These are phyloP conservation scores for Carassius auratus DNA, from an alignment of 2,113 vertebrate species.

Conservation along the genomic window DNA sequence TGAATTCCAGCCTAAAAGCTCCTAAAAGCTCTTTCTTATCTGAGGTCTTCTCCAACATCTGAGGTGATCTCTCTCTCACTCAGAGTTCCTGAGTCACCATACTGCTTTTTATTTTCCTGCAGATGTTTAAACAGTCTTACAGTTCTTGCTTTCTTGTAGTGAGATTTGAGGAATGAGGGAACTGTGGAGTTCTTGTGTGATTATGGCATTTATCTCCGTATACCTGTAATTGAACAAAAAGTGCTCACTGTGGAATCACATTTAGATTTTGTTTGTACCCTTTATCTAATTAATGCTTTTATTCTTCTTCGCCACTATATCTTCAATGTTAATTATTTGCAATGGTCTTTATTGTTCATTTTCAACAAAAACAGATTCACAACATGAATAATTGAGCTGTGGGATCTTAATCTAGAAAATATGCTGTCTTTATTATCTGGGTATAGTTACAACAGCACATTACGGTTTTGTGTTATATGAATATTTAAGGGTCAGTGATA, in stretches of 20 bases:
- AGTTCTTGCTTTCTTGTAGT: not conserved
- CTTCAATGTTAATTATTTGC: not conserved
- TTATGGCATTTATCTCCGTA: not conserved
- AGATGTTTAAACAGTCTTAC: not conserved
- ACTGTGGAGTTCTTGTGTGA: not conserved
- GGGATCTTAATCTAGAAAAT: not conserved
- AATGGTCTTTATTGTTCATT: not conserved
- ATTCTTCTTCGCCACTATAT: not conserved
- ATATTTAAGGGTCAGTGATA: not conserved
- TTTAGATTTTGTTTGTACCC: not conserved
- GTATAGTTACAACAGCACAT: not conserved
- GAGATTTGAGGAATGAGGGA: no score
- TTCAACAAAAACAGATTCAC: not conserved
- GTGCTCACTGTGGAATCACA: not conserved
- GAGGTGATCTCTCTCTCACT: not conserved
- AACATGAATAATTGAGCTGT: not conserved
- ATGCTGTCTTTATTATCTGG: not conserved
- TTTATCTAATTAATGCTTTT: not conserved
- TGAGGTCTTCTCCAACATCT: not conserved
- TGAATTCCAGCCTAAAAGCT: constrained; percentile 20
- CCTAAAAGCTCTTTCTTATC: not conserved
- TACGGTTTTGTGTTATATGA: not conserved
- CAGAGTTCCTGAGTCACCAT: not conserved
- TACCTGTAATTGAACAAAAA: not conserved
- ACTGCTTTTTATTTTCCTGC: not conserved